Conservation (phyloP, 1,140 invertebrate genomes). For the Oedothorax gibbosus region DNA sequence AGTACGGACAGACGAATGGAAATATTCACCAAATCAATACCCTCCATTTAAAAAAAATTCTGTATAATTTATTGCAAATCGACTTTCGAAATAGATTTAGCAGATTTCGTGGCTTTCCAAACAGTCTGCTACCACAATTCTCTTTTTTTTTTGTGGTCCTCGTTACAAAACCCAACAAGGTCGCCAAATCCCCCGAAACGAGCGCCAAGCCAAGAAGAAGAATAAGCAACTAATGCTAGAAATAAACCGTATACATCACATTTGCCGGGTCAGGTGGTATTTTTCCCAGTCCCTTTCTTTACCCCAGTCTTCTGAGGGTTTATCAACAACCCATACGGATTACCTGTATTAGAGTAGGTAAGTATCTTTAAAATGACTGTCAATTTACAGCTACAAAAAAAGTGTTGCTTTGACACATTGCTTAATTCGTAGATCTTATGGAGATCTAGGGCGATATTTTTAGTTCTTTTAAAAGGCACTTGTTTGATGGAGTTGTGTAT, state of each 20-base stretch:
- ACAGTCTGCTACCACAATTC: neutral
- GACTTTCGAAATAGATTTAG: too few species aligned
- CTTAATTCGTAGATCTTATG: neutral
- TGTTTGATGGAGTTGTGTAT: too few species aligned
- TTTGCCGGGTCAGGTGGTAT: slow-evolving; percentile 47
- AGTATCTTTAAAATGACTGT: slow-evolving; percentile 17
- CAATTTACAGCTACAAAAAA: neutral
- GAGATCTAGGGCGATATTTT: slow-evolving; percentile 25
- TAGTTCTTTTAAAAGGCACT: slow-evolving; percentile 15
- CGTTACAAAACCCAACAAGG: slow-evolving; percentile 26
- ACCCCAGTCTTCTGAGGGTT: slow-evolving; percentile 4
- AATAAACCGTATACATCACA: slow-evolving; percentile 47
- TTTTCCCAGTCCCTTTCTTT: neutral
- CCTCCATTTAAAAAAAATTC: too few species aligned
- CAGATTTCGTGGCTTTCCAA: too few species aligned
- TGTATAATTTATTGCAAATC: too few species aligned
- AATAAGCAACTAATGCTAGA: slow-evolving; percentile 49
- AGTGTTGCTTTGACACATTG: neutral
- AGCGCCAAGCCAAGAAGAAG: slow-evolving; percentile 28
- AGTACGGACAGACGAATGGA: too few species aligned
- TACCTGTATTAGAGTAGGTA: slow-evolving; percentile 32
- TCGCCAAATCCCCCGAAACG: slow-evolving; percentile 23
- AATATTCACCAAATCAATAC: too few species aligned
- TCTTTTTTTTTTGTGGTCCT: neutral
- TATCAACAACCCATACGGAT: slow-evolving; percentile 8